Percentiles rank a stretch among this genome's conserved stretches.
Conservation (phyloP, 2,797 vertebrate genomes). For the Neosalanx taihuensis region DNA sequence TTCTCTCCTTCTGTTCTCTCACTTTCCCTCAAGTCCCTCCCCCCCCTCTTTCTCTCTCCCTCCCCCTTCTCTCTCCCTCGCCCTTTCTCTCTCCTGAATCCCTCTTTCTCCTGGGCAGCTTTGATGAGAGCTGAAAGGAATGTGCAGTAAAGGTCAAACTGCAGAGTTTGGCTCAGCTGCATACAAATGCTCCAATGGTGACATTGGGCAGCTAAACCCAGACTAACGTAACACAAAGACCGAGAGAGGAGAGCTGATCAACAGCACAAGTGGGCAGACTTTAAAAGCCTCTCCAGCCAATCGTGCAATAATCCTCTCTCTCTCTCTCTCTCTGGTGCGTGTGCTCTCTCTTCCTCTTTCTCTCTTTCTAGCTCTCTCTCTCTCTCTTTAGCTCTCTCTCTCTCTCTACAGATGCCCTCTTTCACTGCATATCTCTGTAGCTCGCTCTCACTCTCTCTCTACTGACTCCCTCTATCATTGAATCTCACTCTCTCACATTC, state of each 20-base stretch:
- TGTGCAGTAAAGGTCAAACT: slow-evolving; percentile 25
- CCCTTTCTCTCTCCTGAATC: slow-evolving; percentile 19
- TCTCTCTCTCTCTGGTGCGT: slow-evolving; percentile 21
- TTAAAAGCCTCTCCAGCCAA: slow-evolving; percentile 49
- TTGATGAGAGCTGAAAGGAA: slow-evolving; percentile 25
- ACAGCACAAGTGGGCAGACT: slow-evolving; percentile 28
- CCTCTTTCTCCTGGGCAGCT: slow-evolving; percentile 10
- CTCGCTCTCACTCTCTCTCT: slow-evolving; percentile 4
- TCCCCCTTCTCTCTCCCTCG: background rate
- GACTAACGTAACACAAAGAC: slow-evolving; percentile 8
- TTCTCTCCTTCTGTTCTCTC: background rate
- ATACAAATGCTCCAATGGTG: background rate
- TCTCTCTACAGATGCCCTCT: slow-evolving; percentile 1
- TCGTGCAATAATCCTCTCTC: slow-evolving; percentile 35
- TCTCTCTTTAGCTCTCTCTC: background rate
- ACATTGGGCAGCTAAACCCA: background rate
- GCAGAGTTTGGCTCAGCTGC: background rate
- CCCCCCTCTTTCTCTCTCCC: slow-evolving; percentile 21
- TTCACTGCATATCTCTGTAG: background rate
- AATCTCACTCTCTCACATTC: background rate
- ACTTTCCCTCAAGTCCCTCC: slow-evolving; percentile 6
- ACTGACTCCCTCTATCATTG: background rate
- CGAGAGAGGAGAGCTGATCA: slow-evolving; percentile 24
- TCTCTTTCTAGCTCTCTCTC: slow-evolving; percentile 5
- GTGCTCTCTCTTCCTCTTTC: slow-evolving; percentile 16